Base-by-base conservation (phyloP, 2,113 vertebrate species). In the Lota lota region DNA sequence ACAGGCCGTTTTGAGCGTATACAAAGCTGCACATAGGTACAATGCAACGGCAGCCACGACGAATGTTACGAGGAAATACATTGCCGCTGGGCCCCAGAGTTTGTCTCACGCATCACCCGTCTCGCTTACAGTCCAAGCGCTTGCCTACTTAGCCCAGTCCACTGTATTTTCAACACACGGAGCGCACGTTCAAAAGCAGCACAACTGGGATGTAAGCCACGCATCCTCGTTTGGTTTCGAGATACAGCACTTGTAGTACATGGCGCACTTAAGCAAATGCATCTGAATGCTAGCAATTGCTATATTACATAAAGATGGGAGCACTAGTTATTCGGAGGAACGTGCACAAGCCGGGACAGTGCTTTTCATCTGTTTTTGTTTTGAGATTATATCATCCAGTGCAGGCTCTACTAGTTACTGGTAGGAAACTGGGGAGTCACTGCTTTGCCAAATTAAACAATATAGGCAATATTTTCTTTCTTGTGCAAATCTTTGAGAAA, bases 381-480 rank as follows among this genome's bases (percentile, higher is more conserved):
- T 8, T 47, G 40, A 47, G 40, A 47, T 47, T 47, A 10, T 2
- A 47, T 86, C 77, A 76, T 81, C 79, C 70, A 85, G 82, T 79
- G 79, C 91, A 87, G 90, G 89, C 90, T 92, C 82, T 87, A 85
- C 84, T 83, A 80, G 50, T 88, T 88, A 83, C 84, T 74, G 81
- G 81, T 77, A 87, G 86, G 87, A 90, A 64, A 76, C 66, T 72
- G 63, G 86, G 40, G 76, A 87, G 89, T 80, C 89, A 88, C 90
- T 93, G 93, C 94, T 95, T 96, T 95, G 95, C 95, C 93, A 94
- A 94, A 92, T 94, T 94, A 93, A 93, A 94, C 71, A 87, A 94
- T 89, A 87, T 89, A 79, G 40, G 40, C 40, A 91, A 81, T 76
- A 61, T 66, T 40, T 77, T 83, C 84, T 77, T 64, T 77, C 82